Conservation (phyloP, 1,140 invertebrate genomes). For the Ylistrum balloti region DNA sequence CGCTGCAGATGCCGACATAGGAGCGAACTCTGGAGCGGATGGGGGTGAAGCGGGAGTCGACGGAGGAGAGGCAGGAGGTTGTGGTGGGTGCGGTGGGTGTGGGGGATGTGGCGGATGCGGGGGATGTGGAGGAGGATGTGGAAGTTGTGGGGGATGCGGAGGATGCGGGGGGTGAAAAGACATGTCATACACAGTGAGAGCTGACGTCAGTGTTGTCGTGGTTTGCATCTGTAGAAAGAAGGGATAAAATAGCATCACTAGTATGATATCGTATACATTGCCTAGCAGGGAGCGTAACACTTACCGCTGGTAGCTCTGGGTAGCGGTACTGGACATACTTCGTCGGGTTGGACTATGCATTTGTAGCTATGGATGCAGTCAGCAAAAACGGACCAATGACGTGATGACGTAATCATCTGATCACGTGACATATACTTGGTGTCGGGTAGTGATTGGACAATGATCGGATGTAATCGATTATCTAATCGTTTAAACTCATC, state of each 20-base stretch:
- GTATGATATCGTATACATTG: background rate
- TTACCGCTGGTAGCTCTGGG: background rate
- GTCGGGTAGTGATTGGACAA: too few species aligned
- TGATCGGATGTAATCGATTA: too few species aligned
- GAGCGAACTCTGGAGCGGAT: background rate
- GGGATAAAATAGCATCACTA: background rate
- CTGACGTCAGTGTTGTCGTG: background rate
- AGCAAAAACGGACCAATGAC: background rate
- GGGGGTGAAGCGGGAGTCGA: background rate
- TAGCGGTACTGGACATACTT: background rate
- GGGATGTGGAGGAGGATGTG: background rate
- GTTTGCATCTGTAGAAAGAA: background rate
- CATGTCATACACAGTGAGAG: too few species aligned
- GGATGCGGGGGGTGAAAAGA: background rate
- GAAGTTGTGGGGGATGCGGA: background rate
- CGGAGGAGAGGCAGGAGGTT: background rate
- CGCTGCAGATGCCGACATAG: background rate
- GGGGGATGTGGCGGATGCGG: background rate
- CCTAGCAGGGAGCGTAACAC: background rate
- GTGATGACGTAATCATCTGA: background rate
- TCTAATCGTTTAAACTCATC: too few species aligned
- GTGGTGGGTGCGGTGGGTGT: background rate
- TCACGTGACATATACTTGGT: background rate
- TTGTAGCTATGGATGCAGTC: background rate
- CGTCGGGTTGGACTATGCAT: background rate